Base-by-base conservation (phyloP, 2,797 vertebrate species). In the Cyprinodon diabolis region DNA sequence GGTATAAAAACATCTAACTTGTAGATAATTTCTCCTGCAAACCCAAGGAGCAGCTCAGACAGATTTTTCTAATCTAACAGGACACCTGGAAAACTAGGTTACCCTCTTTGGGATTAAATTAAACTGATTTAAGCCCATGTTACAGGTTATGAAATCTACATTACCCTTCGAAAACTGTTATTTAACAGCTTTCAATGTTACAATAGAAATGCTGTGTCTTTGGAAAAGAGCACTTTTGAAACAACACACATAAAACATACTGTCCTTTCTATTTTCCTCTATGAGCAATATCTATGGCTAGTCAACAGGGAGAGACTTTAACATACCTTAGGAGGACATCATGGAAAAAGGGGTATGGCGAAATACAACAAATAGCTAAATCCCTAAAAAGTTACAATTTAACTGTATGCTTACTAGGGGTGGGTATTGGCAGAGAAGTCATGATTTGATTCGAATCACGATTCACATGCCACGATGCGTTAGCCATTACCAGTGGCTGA, bases 61-160 rank as follows among this genome's bases (percentile, higher is more conserved):
- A 25, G 49, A 76, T 57, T 25, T 71, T 67, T 67, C 25, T 78
- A 69, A 77, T 80, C 77, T 83, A 79, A 84, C 62, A 74, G 82
- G 76, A 78, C 82, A 84, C 81, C 79, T 87, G 82, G 82, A 87
- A 89, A 92, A 86, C 47, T 89, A 71, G 87, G 89, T 86, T 85
- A 76, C 60, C 77, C 79, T 89, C 89, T 80, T 54, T 84, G 85
- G 89, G 84, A 87, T 55, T 4, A 58, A 58, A 74, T 82, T 85
- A 85, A 87, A 89, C 75, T 69, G 74, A 81, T 84, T 83, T 69
- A 84, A 73, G 86, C 87, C 86, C 79, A 82, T 75, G 84, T 86
- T 80, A 86, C 84, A 85, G 70, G 73, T 78, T 83, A 79, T 85
- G 78, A 86, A 76, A 83, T 79, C 79, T 62, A 66, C 70, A 80